These are phyloP conservation scores for Agriopis marginaria DNA, from an alignment of 2,888 invertebrate genomes.

Conservation along the genomic window DNA sequence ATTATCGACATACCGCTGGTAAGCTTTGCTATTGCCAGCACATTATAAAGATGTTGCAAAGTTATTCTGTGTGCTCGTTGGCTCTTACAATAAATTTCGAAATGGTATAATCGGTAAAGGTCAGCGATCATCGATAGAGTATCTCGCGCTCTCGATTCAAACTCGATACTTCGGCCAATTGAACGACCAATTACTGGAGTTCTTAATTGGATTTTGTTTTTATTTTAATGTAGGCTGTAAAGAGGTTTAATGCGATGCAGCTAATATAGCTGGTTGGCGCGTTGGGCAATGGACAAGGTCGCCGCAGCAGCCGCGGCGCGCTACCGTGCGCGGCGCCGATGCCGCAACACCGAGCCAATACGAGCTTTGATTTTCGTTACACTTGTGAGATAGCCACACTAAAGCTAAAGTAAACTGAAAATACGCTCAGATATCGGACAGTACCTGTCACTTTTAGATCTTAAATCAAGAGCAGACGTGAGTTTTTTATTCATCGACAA, in stretches of 20 bases:
- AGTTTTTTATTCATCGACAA: too few species aligned
- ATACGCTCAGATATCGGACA: neutral
- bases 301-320: slow-evolving; percentile 53
- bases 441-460: too few species aligned
- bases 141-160: slow-evolving; percentile 36
- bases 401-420: neutral
- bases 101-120: slow-evolving; percentile 66
- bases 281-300: slow-evolving; percentile 81
- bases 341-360: slow-evolving; percentile 56
- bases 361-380: slow-evolving; percentile 41
- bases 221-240: slow-evolving; percentile 62
- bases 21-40: slow-evolving; percentile 28
- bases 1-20: slow-evolving; percentile 6
- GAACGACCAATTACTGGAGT: slow-evolving; percentile 56
- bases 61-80: slow-evolving; percentile 38
- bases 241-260: slow-evolving; percentile 75
- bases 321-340: slow-evolving; percentile 42
- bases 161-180: slow-evolving; percentile 36
- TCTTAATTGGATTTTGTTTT: slow-evolving; percentile 75
- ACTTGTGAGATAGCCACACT: slow-evolving; percentile 4
- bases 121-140: slow-evolving; percentile 63
- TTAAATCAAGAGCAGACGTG: too few species aligned
- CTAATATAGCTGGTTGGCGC: slow-evolving; percentile 62
- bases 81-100: slow-evolving; percentile 66
- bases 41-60: slow-evolving; percentile 38